Evolutionary conservation across 2,797 vertebrate species (phyloP).

Genomic region (Champsocephalus gunnari): DNA sequence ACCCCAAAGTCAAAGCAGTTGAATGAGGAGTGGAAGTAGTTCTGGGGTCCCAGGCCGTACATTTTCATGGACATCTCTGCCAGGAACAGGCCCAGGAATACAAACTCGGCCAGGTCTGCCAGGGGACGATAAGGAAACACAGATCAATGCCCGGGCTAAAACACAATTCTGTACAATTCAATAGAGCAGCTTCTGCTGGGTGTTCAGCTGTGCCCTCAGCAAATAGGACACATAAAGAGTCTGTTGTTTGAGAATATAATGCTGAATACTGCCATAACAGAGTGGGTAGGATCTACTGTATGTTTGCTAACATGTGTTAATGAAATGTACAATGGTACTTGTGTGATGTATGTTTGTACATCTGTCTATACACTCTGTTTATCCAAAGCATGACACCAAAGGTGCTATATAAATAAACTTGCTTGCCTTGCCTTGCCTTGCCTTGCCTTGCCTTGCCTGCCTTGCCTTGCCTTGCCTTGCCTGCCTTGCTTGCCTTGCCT

Average conservation of each 20-base stretch:
- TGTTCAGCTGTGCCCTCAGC: constrained; percentile 29
- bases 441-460: too few relatives aligned
- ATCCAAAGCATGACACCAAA: neutral
- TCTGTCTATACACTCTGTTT: neutral
- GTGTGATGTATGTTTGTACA: constrained; percentile 6
- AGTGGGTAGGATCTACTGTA: neutral
- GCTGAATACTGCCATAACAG: constrained; percentile 9
- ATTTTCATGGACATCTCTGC: constrained; percentile 98
- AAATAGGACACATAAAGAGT: constrained; percentile 23
- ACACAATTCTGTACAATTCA: constrained; percentile 24
- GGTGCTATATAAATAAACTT: too few relatives aligned
- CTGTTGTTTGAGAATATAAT: constrained; percentile 34
- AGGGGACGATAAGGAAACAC: constrained; percentile 32
- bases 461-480: too few relatives aligned
- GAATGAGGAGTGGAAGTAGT: constrained; percentile 98
- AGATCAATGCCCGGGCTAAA: constrained; percentile 38
- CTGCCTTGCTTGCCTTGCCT: too few relatives aligned
- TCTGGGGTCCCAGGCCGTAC: constrained; percentile 95
- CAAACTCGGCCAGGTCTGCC: constrained; percentile 96
- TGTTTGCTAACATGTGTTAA: constrained; percentile 28
- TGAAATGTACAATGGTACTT: constrained; percentile 6
- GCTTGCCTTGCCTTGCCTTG: too few relatives aligned
- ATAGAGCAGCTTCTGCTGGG: constrained; percentile 12
- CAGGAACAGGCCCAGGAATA: constrained; percentile 96
- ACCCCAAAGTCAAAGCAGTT: constrained; percentile 99